Evolutionary conservation across 2,888 invertebrate genomes (phyloP).

Genomic region (Odontothrips loti): DNA sequence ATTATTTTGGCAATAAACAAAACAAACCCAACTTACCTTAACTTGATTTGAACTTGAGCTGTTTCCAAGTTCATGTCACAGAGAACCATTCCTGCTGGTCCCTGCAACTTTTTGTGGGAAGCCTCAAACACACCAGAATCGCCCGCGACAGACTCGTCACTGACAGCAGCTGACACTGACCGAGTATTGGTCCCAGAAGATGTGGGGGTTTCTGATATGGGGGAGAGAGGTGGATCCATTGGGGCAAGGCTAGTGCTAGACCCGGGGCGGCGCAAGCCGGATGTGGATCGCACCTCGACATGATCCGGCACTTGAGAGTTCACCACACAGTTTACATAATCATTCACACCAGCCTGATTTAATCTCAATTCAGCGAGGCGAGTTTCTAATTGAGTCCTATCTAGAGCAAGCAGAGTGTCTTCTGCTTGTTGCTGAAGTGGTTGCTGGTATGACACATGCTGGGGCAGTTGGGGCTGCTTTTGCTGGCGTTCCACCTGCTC

Average conservation of each 20-base stretch:
- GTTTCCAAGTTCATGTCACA: conserved; percentile 62
- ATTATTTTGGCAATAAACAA: not conserved
- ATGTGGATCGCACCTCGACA: conserved; percentile 41
- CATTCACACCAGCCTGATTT: conserved; percentile 16
- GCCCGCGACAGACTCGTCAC: conserved; percentile 95
- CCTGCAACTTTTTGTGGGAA: conserved; percentile 56
- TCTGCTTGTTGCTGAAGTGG: conserved; percentile 34
- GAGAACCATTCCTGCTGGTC: conserved; percentile 38
- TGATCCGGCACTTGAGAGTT: not conserved
- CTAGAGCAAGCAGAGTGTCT: conserved; percentile 32
- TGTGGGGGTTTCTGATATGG: conserved; percentile 81
- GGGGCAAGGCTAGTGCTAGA: conserved; percentile 48
- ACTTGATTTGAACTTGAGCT: conserved; percentile 93
- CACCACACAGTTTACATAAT: conserved; percentile 15
- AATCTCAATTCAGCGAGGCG: not conserved
- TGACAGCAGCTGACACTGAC: conserved; percentile 92
- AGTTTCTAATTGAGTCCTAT: conserved; percentile 1
- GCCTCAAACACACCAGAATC: conserved; percentile 91
- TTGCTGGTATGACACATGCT: conserved; percentile 36
- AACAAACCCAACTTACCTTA: not conserved
- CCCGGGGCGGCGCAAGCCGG: conserved; percentile 54
- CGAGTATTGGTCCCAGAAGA: conserved; percentile 38
- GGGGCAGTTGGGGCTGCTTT: conserved; percentile 47
- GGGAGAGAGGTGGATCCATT: conserved; percentile 66
- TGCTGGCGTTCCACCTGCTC: conserved; percentile 65